Conservation (phyloP, 1,140 invertebrate genomes). For the Tribolium madens region DNA sequence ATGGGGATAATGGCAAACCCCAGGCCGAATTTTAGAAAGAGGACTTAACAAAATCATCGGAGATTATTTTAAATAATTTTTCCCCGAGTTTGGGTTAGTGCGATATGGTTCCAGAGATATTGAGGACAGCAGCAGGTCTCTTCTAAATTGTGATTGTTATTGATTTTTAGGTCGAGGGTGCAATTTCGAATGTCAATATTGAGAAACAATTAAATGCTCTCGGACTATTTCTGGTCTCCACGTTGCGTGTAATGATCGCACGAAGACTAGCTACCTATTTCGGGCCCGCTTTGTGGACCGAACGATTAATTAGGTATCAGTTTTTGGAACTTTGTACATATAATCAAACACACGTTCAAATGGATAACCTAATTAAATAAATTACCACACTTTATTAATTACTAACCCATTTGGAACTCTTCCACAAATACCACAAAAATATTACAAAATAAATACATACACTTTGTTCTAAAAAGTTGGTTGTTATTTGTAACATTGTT, state of each 20-base stretch:
- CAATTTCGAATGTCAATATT: slow-evolving; percentile 29
- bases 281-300: background rate
- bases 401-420: background rate
- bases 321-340: background rate
- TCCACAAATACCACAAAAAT: too few relatives aligned
- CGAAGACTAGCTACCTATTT: background rate
- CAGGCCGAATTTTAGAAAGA: background rate
- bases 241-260: background rate
- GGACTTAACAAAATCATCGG: background rate
- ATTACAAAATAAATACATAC: too few relatives aligned
- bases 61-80: slow-evolving; percentile 27
- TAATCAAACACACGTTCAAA: background rate
- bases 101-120: too few relatives aligned
- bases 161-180: slow-evolving; percentile 14
- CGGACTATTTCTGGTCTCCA: slow-evolving; percentile 3
- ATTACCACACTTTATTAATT: background rate
- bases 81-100: background rate
- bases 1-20: background rate
- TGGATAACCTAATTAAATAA: background rate
- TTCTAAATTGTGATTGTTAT: slow-evolving; percentile 1
- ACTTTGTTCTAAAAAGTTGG: too few relatives aligned
- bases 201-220: slow-evolving; percentile 26
- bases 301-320: background rate
- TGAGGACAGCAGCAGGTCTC: background rate
- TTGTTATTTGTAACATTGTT: too few relatives aligned